Conservation (phyloP, 2,113 vertebrate genomes). For the Cephalophus harveyi region DNA sequence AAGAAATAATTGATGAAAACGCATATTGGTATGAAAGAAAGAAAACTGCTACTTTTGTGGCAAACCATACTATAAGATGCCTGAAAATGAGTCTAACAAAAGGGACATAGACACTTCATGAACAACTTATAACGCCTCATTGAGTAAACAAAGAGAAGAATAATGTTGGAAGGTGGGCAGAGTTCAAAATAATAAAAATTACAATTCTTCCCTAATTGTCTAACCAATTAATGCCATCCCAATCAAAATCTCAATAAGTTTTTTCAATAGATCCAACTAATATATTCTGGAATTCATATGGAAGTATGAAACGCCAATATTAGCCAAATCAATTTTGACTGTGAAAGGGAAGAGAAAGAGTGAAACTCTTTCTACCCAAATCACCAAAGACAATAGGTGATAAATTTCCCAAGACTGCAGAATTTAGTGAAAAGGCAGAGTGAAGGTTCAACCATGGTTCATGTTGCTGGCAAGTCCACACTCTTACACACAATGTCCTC, state of each 20-base stretch:
- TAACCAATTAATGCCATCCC: background rate
- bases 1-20: background rate
- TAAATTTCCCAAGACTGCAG: background rate
- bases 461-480: background rate
- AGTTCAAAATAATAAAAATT: background rate
- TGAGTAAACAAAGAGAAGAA: background rate
- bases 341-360: background rate
- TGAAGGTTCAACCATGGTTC: background rate
- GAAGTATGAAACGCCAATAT: background rate
- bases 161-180: background rate
- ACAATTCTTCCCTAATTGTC: background rate
- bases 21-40: background rate
- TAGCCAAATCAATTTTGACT: background rate
- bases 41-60: background rate
- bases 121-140: background rate
- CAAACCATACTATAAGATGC: background rate
- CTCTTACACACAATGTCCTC: background rate
- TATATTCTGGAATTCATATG: background rate
- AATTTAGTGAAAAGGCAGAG: background rate
- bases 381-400: background rate
- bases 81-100: background rate
- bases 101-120: background rate
- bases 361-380: background rate
- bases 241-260: background rate
- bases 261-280: background rate